These are phyloP conservation scores for Clitarchus hookeri DNA, from an alignment of 2,888 invertebrate species.

Conservation along the genomic window DNA sequence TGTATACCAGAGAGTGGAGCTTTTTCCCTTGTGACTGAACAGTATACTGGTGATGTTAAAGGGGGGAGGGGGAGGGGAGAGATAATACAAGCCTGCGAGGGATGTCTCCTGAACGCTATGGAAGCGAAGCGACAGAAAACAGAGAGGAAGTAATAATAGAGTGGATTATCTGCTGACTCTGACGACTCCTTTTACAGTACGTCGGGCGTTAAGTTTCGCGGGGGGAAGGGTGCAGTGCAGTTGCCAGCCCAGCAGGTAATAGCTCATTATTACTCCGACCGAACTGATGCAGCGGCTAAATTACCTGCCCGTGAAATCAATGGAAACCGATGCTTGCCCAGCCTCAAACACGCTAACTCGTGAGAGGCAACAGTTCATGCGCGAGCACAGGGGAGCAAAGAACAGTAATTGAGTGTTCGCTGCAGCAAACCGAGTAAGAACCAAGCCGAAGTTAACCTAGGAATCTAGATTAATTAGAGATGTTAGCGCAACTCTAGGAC, in stretches of 20 bases:
- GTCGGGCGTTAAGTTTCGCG: neutral
- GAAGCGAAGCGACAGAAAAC: neutral
- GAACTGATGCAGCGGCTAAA: neutral
- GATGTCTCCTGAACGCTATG: neutral
- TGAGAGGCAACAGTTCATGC: neutral
- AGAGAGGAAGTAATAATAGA: conserved; percentile 14
- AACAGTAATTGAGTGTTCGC: no score
- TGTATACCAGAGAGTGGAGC: neutral
- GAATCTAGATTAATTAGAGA: no score
- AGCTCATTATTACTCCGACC: neutral
- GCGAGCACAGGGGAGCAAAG: no score
- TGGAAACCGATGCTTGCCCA: neutral
- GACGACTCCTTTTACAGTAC: neutral
- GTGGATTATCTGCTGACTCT: neutral
- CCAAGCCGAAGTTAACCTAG: no score
- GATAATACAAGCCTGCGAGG: neutral
- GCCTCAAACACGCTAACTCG: neutral
- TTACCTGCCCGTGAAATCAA: neutral
- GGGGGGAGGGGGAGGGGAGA: neutral
- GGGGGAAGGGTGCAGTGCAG: neutral
- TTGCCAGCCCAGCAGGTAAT: neutral
- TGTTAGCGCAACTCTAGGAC: no score
- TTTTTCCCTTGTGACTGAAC: neutral
- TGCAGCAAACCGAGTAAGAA: no score
- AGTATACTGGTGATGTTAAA: neutral